Percentiles rank a stretch among this genome's conserved stretches.
Conservation (phyloP, 2,797 vertebrate genomes). For the Ctenopoma kingsleyae region DNA sequence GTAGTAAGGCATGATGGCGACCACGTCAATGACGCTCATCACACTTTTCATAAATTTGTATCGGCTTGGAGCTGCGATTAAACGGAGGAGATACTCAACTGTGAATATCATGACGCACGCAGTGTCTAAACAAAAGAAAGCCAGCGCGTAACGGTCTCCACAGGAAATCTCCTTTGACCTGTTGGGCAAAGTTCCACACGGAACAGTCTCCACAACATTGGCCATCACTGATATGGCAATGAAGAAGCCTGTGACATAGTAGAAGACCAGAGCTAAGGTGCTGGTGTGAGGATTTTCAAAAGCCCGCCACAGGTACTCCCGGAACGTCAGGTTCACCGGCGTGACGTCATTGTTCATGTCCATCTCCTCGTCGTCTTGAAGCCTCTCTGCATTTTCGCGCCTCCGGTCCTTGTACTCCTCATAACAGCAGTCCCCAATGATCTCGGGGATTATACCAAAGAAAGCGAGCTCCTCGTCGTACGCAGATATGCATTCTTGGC, state of each 20-base stretch:
- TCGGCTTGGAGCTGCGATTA: conserved; percentile 92
- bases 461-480: conserved; percentile 96
- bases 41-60: conserved; percentile 95
- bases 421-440: conserved; percentile 96
- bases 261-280: conserved; percentile 94
- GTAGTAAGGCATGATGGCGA: conserved; percentile 97
- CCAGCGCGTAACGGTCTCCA: conserved; percentile 93
- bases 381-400: conserved; percentile 92
- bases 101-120: conserved; percentile 98
- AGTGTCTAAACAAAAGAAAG: conserved; percentile 96
- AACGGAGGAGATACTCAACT: conserved; percentile 91
- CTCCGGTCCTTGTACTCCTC: conserved; percentile 97
- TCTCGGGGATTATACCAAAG: conserved; percentile 95
- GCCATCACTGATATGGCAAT: conserved; percentile 96
- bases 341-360: conserved; percentile 86
- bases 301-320: conserved; percentile 94
- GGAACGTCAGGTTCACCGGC: conserved; percentile 88
- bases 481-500: conserved; percentile 95
- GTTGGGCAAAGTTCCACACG: conserved; percentile 89
- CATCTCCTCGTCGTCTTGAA: conserved; percentile 92
- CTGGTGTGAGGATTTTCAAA: conserved; percentile 98
- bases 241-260: conserved; percentile 97
- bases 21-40: conserved; percentile 97
- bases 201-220: conserved; percentile 95
- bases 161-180: conserved; percentile 91